Evolutionary conservation across 64 coral and sea anemone species (phyloP).

Genomic region (Exaiptasia diaphana): DNA sequence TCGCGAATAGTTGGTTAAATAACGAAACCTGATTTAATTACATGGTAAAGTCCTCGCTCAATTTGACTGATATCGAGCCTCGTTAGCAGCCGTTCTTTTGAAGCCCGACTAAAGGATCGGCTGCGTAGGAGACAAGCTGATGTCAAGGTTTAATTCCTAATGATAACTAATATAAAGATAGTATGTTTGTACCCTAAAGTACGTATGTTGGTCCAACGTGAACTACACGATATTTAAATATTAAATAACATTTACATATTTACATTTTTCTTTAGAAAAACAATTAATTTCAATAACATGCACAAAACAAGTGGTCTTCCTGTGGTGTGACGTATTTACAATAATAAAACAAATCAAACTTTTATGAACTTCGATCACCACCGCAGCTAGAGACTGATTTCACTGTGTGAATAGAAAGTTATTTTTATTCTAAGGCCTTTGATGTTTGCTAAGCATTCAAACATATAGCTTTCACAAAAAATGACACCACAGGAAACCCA

Average conservation of each 20-base stretch:
- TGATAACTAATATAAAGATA: neutral
- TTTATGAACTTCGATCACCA: neutral
- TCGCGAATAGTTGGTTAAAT: too few species aligned
- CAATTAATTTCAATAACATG: neutral
- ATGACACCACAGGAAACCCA: too few species aligned
- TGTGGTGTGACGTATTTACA: neutral
- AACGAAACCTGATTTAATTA: neutral
- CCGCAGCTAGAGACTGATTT: neutral
- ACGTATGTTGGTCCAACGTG: conserved; percentile 74
- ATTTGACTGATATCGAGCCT: neutral
- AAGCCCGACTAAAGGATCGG: neutral
- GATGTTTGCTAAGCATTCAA: too few species aligned
- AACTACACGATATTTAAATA: conserved; percentile 99
- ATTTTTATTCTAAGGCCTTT: too few species aligned
- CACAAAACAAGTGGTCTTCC: neutral
- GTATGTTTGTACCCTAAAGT: neutral
- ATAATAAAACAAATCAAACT: neutral
- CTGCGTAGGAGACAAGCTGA: neutral
- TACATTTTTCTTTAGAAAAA: conserved; percentile 61
- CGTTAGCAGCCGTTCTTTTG: neutral
- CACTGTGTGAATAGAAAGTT: too few species aligned
- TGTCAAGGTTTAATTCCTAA: neutral
- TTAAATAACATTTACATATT: conserved; percentile 90
- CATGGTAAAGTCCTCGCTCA: neutral
- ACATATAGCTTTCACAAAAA: too few species aligned